Conservation (phyloP, 2,113 vertebrate species). For the Tragelaphus imberbis region DNA sequence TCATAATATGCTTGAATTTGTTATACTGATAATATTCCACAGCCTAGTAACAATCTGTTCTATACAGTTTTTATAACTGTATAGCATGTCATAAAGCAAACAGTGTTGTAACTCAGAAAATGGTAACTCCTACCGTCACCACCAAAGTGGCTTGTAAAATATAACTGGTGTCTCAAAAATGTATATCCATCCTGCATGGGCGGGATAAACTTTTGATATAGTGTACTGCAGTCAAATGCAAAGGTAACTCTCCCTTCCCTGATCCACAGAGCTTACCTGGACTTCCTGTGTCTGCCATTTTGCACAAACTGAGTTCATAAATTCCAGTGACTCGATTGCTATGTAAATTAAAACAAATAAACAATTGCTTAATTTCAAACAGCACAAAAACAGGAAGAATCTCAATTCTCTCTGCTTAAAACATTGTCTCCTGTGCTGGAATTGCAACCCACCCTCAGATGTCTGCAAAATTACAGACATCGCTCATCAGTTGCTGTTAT, state of each 20-base stretch:
- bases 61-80: not conserved
- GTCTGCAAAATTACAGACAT: not conserved
- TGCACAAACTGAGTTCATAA: slow-evolving; percentile 97
- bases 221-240: not conserved
- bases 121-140: not conserved
- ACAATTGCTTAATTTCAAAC: not conserved
- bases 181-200: not conserved
- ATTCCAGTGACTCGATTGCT: slow-evolving; percentile 97
- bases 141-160: not conserved
- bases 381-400: not conserved
- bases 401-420: not conserved
- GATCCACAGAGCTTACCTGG: slow-evolving; percentile 85
- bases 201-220: not conserved
- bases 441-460: not conserved
- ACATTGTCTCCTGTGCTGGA: not conserved
- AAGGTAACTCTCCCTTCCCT: not conserved
- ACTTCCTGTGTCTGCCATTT: slow-evolving; percentile 96
- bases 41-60: not conserved
- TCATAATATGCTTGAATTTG: not conserved
- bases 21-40: not conserved
- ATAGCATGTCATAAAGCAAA: not conserved
- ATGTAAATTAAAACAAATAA: slow-evolving; percentile 64
- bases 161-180: not conserved
- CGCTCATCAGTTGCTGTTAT: not conserved
- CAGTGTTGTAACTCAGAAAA: not conserved